Conservation (phyloP, 2,797 vertebrate species). For the Rhynchotus rufescens region DNA sequence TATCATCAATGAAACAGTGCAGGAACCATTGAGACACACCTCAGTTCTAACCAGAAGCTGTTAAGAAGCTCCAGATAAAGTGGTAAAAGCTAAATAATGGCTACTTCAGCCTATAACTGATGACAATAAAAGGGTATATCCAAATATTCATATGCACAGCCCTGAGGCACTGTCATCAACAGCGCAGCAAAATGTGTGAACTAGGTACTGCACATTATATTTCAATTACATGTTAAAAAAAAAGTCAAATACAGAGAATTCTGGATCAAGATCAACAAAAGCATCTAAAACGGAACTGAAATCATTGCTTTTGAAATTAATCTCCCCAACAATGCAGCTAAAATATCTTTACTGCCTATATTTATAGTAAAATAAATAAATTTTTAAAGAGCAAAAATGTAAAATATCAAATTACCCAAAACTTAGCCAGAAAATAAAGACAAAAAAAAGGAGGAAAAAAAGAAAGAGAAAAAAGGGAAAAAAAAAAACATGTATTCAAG, state of each 20-base stretch:
- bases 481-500: neutral
- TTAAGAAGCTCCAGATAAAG: neutral
- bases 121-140: neutral
- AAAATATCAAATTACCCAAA: neutral
- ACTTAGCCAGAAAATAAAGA: neutral
- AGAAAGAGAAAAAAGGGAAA: neutral
- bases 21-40: neutral
- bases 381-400: neutral
- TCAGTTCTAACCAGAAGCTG: neutral
- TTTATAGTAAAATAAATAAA: neutral
- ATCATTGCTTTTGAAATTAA: neutral
- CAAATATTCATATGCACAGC: neutral
- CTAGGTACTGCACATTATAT: no score
- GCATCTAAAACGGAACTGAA: neutral
- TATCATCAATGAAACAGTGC: slow-evolving; percentile 40
- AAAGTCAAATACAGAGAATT: neutral
- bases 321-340: neutral
- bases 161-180: neutral
- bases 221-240: neutral
- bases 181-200: neutral
- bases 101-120: neutral
- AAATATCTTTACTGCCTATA: neutral
- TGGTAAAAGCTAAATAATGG: neutral
- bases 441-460: neutral
- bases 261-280: neutral